phyloP scores from a whole-genome alignment of 1,140 invertebrate genomes.

The Apis mellifera region DNA sequence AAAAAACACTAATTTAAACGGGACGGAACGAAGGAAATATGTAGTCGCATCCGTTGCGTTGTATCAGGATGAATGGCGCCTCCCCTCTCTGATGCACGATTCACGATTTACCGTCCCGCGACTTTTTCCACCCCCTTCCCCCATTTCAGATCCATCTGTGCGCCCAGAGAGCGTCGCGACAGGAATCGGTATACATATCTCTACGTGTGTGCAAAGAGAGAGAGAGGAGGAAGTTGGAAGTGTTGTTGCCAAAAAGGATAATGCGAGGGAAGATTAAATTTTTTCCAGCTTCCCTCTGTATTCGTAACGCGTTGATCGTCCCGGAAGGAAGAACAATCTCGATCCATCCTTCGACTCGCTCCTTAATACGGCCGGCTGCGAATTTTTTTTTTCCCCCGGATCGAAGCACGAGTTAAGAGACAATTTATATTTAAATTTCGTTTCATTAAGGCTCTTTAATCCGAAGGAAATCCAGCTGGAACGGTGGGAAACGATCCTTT shows the following conservation, averaged over 20 bases:
- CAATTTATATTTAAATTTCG: slow-evolving; percentile 51
- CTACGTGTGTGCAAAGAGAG: background rate
- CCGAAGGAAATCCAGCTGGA: slow-evolving; percentile 34
- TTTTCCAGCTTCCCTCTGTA: slow-evolving; percentile 57
- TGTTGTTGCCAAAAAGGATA: slow-evolving; percentile 71
- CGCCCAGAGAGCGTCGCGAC: slow-evolving; percentile 22
- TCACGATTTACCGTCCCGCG: slow-evolving; percentile 74
- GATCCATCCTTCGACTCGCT: too few relatives aligned
- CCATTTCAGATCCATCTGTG: slow-evolving; percentile 11
- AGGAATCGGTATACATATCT: background rate
- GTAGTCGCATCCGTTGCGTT: slow-evolving; percentile 75
- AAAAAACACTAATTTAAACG: slow-evolving; percentile 78
- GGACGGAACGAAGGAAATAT: slow-evolving; percentile 78
- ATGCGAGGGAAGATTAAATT: slow-evolving; percentile 70
- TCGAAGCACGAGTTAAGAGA: slow-evolving; percentile 11
- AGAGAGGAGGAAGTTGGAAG: background rate
- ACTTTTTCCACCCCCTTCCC: slow-evolving; percentile 55
- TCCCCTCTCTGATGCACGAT: slow-evolving; percentile 66
- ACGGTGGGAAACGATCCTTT: slow-evolving; percentile 23
- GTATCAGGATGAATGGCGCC: slow-evolving; percentile 74
- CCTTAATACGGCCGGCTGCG: too few relatives aligned
- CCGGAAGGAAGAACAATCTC: too few relatives aligned
- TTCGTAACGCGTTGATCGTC: too few relatives aligned
- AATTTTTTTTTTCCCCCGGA: background rate
- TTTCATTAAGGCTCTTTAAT: slow-evolving; percentile 35